These are phyloP conservation scores for Euproctis similis DNA, from an alignment of 2,888 invertebrate species.

Conservation along the genomic window DNA sequence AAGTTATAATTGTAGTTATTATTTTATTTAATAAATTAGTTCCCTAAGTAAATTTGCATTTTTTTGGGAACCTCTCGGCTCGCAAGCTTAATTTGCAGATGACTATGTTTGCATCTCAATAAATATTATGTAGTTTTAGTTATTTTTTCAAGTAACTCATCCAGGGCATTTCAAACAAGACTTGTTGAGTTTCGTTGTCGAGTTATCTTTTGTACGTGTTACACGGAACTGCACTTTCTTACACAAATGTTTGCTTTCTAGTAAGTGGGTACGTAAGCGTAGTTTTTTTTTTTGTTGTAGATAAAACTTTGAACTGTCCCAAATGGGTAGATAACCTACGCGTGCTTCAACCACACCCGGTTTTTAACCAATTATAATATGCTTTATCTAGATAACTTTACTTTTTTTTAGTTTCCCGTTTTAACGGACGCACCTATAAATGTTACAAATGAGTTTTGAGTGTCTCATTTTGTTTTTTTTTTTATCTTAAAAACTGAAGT, in stretches of 20 bases:
- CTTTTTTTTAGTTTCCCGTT: slow-evolving; percentile 44
- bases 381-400: slow-evolving; percentile 42
- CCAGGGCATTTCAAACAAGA: slow-evolving; percentile 51
- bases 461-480: slow-evolving; percentile 18
- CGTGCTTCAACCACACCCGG: slow-evolving; percentile 38
- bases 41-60: too few species aligned
- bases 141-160: slow-evolving; percentile 42
- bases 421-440: slow-evolving; percentile 40
- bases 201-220: slow-evolving; percentile 62
- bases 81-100: slow-evolving; percentile 19
- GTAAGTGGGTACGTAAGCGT: slow-evolving; percentile 58
- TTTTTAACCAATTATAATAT: slow-evolving; percentile 62
- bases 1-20: too few species aligned
- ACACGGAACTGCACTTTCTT: slow-evolving; percentile 75
- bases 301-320: slow-evolving; percentile 64
- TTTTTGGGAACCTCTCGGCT: too few species aligned
- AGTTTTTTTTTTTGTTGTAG: slow-evolving; percentile 54
- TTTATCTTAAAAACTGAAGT: slow-evolving; percentile 14
- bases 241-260: slow-evolving; percentile 66
- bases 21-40: too few species aligned
- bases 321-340: slow-evolving; percentile 50
- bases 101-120: slow-evolving; percentile 46
- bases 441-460: slow-evolving; percentile 19
- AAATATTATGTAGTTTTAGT: slow-evolving; percentile 23
- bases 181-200: too few species aligned